phyloP scores from a whole-genome alignment of 2,113 vertebrate species.

The Bos javanicus region DNA sequence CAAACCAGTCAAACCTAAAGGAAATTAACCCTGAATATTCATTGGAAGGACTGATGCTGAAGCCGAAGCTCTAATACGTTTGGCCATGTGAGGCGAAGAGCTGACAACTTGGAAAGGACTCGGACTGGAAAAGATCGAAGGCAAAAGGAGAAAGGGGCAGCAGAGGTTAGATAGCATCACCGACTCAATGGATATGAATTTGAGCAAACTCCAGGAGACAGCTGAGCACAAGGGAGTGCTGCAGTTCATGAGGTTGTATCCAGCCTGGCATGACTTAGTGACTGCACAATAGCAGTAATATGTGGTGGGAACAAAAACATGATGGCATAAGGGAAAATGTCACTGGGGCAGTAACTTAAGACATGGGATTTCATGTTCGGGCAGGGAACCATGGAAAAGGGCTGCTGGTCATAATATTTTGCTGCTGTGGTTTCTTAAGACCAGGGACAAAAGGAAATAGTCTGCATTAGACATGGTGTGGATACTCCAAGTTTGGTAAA shows the following conservation, averaged over 20 bases:
- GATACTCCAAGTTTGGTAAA: not conserved
- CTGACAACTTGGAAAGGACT: not conserved
- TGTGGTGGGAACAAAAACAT: not conserved
- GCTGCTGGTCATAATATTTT: not conserved
- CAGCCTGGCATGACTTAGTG: not conserved
- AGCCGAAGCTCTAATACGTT: not conserved
- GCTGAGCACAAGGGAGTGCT: not conserved
- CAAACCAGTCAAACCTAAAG: not conserved
- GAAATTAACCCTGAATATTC: not conserved
- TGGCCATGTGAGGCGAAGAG: not conserved
- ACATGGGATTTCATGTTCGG: not conserved
- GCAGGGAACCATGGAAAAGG: not conserved
- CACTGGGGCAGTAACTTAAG: too few relatives aligned
- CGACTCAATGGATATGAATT: not conserved
- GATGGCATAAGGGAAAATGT: not conserved
- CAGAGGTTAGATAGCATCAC: not conserved
- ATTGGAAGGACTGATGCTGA: not conserved
- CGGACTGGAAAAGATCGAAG: not conserved
- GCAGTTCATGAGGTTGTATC: not conserved
- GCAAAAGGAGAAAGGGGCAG: not conserved
- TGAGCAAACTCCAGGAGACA: not conserved
- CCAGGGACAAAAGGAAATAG: not conserved
- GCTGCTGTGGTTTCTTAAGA: not conserved
- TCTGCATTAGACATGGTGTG: not conserved
- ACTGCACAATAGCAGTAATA: not conserved